Conservation (phyloP, 1,140 invertebrate species). For the Drosophila ercepeae region DNA sequence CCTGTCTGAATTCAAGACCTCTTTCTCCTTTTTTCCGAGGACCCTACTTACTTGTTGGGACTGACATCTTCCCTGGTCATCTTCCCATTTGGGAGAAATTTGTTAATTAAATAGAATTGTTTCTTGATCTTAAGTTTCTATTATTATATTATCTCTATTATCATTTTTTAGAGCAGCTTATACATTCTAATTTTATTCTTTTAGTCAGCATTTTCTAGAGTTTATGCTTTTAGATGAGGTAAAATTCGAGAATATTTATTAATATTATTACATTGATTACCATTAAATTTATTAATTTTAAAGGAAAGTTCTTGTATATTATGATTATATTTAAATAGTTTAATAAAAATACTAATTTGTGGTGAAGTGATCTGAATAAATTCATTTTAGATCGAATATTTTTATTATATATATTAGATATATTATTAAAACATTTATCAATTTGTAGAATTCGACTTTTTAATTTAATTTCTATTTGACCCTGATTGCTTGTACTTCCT, state of each 20-base stretch:
- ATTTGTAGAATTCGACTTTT: conserved; percentile 82
- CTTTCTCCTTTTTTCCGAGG: no score
- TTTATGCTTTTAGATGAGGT: conserved; percentile 69
- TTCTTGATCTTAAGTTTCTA: conserved; percentile 83
- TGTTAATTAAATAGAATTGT: conserved; percentile 86
- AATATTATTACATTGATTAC: conserved; percentile 86
- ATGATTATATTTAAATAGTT: conserved; percentile 86
- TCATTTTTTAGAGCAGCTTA: conserved; percentile 84
- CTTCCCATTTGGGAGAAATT: conserved; percentile 86
- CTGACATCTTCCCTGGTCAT: no score
- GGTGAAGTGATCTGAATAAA: conserved; percentile 84
- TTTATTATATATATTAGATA: no score
- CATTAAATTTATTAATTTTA: conserved; percentile 86
- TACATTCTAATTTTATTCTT: conserved; percentile 85
- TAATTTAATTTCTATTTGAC: conserved; percentile 77
- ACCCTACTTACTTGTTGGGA: no score
- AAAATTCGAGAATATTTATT: conserved; percentile 85
- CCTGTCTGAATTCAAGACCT: no score
- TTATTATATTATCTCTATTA: conserved; percentile 85
- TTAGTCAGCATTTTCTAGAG: conserved; percentile 85
- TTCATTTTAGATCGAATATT: conserved; percentile 84
- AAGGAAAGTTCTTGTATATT: conserved; percentile 84
- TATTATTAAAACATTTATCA: conserved; percentile 80
- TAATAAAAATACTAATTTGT: conserved; percentile 87
- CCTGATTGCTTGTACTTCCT: no score